phyloP scores from a whole-genome alignment of 2,113 vertebrate species.

The Benthochromis sp. region DNA sequence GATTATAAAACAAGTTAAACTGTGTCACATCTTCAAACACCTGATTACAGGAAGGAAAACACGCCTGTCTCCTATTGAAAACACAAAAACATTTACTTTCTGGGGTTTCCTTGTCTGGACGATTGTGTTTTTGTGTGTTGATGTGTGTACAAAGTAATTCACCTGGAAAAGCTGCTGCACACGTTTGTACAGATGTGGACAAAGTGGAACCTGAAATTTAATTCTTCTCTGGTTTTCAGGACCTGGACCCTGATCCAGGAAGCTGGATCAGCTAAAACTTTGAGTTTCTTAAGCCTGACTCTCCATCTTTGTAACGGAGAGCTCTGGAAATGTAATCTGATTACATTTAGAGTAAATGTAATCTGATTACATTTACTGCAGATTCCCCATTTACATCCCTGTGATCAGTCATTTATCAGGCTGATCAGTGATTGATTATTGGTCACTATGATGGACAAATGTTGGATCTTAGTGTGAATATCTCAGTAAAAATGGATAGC shows the following conservation, averaged over 20 bases:
- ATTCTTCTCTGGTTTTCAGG: neutral
- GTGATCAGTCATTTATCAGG: neutral
- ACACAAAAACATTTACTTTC: neutral
- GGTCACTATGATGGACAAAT: neutral
- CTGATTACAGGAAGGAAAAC: neutral
- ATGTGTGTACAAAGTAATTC: neutral
- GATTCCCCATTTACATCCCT: neutral
- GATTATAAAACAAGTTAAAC: neutral
- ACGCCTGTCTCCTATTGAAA: accelerated
- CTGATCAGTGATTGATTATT: neutral
- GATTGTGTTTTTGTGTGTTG: neutral
- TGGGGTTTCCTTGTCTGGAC: neutral
- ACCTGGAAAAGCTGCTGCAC: neutral
- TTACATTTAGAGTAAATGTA: no score
- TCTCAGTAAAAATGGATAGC: neutral
- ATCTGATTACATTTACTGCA: neutral
- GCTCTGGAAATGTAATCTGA: neutral
- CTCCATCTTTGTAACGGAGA: neutral
- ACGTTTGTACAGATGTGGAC: neutral
- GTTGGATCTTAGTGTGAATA: neutral
- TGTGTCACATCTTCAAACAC: neutral
- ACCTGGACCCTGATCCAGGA: neutral
- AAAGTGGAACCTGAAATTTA: neutral
- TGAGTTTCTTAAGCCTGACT: neutral
- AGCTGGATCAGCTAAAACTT: neutral